Evolutionary conservation across 2,888 invertebrate species (phyloP).

Genomic region (Neocrepidodera transversa): DNA sequence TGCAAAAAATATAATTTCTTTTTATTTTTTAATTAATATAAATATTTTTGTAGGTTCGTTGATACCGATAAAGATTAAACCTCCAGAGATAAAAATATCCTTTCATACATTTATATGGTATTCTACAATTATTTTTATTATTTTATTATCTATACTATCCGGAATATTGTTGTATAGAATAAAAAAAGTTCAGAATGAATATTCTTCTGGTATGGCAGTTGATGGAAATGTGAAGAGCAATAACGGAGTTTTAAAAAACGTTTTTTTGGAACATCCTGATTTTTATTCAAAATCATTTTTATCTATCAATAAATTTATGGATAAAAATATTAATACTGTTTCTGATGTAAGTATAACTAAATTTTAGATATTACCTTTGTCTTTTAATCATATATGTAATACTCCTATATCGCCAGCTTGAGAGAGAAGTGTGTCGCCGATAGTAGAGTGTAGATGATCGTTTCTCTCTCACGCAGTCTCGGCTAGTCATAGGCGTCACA

Average conservation of each 20-base stretch:
- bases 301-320: background rate
- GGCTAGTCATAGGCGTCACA: no score
- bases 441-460: no score
- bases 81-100: no score
- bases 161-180: conserved; percentile 2
- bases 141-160: background rate
- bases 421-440: no score
- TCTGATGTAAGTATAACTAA: conserved; percentile 2
- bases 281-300: background rate
- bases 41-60: no score
- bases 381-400: no score
- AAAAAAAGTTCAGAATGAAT: background rate
- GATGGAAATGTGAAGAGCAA: background rate
- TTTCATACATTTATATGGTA: background rate
- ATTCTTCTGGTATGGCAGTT: background rate
- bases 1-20: no score
- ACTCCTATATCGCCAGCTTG: no score
- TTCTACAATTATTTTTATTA: background rate
- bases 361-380: background rate
- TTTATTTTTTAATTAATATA: no score
- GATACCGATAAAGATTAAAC: no score
- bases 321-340: background rate
- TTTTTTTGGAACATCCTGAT: background rate
- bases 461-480: no score
- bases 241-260: background rate